Evolutionary conservation across 2,888 invertebrate species (phyloP).

Genomic region (Notocelia uddmanniana): DNA sequence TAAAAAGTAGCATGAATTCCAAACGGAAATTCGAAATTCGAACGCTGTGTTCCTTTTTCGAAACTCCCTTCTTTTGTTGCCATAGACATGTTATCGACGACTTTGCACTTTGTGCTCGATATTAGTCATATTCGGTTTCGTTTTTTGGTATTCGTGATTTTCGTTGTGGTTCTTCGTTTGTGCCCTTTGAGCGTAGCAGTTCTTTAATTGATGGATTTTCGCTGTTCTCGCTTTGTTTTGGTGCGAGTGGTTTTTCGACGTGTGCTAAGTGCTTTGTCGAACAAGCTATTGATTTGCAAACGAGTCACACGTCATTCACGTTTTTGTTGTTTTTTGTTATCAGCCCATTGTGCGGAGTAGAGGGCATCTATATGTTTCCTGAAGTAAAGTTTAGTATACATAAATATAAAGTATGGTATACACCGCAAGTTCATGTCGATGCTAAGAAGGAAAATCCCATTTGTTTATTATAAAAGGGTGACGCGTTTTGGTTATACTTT

Average conservation of each 20-base stretch:
- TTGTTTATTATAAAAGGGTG: neutral
- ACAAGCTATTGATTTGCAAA: conserved; percentile 46
- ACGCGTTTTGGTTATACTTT: neutral
- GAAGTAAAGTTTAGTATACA: conserved; percentile 1
- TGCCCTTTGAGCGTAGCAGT: conserved; percentile 81
- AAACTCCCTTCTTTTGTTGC: conserved; percentile 73
- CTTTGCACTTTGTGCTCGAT: conserved; percentile 80
- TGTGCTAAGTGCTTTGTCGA: conserved; percentile 69
- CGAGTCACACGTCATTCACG: conserved; percentile 35
- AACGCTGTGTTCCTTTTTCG: conserved; percentile 65
- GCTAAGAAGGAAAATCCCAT: neutral
- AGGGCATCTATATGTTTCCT: neutral
- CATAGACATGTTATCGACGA: conserved; percentile 74
- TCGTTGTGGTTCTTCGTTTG: conserved; percentile 80
- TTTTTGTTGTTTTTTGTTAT: conserved; percentile 34
- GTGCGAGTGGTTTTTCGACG: conserved; percentile 67
- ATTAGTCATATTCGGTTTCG: conserved; percentile 76
- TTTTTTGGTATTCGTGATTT: conserved; percentile 70
- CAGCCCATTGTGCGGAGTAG: conserved; percentile 16
- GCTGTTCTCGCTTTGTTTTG: conserved; percentile 67
- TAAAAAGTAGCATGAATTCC: conserved; percentile 53
- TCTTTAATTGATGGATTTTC: conserved; percentile 82
- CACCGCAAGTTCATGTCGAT: neutral
- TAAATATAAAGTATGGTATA: neutral
- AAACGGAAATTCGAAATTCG: conserved; percentile 55